Percentiles rank a stretch among this genome's conserved stretches.
phyloP scores from a whole-genome alignment of 2,797 vertebrate species.

The Octomys mimax region DNA sequence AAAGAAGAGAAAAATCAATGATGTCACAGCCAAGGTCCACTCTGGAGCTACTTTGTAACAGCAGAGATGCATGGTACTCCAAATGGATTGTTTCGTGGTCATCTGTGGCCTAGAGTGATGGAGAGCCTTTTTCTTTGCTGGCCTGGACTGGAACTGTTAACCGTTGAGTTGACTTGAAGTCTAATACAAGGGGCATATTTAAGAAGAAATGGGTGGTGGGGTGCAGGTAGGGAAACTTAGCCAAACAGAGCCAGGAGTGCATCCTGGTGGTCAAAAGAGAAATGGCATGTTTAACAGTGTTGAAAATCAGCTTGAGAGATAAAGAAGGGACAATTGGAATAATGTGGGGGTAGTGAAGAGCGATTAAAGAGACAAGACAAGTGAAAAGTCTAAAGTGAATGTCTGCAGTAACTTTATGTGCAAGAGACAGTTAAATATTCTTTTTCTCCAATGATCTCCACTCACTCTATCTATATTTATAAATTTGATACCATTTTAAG shows the following conservation, averaged over 20 bases:
- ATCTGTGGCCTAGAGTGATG: neutral
- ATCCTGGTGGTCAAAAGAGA: neutral
- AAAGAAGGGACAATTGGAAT: neutral
- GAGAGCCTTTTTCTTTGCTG: neutral
- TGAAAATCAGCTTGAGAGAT: neutral
- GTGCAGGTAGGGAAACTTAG: neutral
- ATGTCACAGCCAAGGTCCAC: neutral
- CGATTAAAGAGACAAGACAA: neutral
- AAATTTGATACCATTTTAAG: neutral
- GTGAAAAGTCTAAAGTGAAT: neutral
- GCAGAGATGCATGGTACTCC: conserved; percentile 1
- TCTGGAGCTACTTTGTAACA: neutral
- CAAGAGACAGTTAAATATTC: neutral
- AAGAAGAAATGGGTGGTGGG: neutral
- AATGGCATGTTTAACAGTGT: neutral
- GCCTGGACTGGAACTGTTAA: neutral
- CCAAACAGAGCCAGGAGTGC: neutral
- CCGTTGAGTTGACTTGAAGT: neutral
- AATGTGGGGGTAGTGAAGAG: neutral
- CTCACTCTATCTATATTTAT: neutral
- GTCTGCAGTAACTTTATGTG: neutral
- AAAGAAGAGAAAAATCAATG: conserved; percentile 75
- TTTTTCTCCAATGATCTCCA: neutral
- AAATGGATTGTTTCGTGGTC: neutral
- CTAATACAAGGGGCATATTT: neutral